Conservation (phyloP, 1,140 invertebrate genomes). For the Aradophagus sp. region DNA sequence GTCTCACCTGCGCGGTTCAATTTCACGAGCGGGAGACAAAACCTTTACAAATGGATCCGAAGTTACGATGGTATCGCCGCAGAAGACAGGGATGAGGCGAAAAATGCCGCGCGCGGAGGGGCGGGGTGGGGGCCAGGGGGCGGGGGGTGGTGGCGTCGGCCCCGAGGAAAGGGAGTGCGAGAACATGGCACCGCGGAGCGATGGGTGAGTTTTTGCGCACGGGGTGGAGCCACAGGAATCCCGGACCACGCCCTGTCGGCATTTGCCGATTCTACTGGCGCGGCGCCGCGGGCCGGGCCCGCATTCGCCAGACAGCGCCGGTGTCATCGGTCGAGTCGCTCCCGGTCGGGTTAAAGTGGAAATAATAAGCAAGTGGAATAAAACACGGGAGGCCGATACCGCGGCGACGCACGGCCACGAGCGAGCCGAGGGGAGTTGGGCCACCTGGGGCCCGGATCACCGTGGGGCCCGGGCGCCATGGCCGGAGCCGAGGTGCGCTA, state of each 20-base stretch:
- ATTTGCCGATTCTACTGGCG: constrained; percentile 42
- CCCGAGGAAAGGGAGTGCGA: constrained; percentile 23
- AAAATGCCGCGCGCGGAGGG: constrained; percentile 13
- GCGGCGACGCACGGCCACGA: too few species aligned
- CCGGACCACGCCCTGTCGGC: constrained; percentile 49
- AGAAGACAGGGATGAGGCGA: constrained; percentile 37
- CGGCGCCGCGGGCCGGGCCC: constrained; percentile 29
- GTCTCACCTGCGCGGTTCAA: constrained; percentile 27
- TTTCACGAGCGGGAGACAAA: constrained; percentile 31
- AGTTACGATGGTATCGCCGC: constrained; percentile 35
- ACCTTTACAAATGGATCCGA: constrained; percentile 43
- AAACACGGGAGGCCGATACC: too few species aligned
- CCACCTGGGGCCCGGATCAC: too few species aligned
- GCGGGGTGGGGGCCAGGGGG: constrained; percentile 25
- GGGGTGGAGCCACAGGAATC: constrained; percentile 54
- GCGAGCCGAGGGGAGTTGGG: too few species aligned
- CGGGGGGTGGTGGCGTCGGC: constrained; percentile 25
- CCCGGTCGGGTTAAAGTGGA: too few species aligned
- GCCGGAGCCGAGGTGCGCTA: too few species aligned
- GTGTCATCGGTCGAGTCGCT: constrained; percentile 28
- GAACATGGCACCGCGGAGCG: constrained; percentile 31
- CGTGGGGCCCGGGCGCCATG: too few species aligned
- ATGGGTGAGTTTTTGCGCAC: constrained; percentile 54
- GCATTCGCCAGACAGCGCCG: constrained; percentile 37
- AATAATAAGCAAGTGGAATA: too few species aligned